These are phyloP conservation scores for Phyllotreta striolata DNA, from an alignment of 2,888 invertebrate genomes.

Conservation along the genomic window DNA sequence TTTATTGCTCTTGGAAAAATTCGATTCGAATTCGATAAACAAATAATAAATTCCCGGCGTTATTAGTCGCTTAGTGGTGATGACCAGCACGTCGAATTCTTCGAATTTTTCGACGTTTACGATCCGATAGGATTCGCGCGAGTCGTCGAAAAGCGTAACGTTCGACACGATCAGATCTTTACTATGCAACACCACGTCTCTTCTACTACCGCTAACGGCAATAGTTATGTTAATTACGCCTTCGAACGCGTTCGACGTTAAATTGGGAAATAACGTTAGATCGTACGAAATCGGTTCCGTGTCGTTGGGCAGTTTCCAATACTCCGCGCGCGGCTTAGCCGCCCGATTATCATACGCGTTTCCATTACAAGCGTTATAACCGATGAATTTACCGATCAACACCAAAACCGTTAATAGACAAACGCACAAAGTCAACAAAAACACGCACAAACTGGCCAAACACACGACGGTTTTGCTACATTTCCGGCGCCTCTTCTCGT, in stretches of 20 bases:
- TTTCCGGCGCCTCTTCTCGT: constrained; percentile 36
- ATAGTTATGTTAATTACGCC: constrained; percentile 68
- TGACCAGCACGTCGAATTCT: constrained; percentile 50
- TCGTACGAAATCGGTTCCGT: constrained; percentile 71
- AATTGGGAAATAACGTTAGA: constrained; percentile 69
- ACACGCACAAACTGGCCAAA: constrained; percentile 56
- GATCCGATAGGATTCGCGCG: constrained; percentile 38
- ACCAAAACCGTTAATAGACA: constrained; percentile 56
- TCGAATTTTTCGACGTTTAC: constrained; percentile 50
- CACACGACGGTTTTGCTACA: constrained; percentile 44
- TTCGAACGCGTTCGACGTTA: constrained; percentile 66
- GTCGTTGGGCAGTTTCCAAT: constrained; percentile 65
- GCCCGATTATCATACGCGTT: constrained; percentile 7
- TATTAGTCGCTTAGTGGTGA: constrained; percentile 50
- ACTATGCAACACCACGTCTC: constrained; percentile 52
- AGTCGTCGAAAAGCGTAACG: constrained; percentile 34
- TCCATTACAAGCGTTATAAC: constrained; percentile 42
- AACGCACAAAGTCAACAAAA: constrained; percentile 55
- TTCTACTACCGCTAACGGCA: constrained; percentile 54
- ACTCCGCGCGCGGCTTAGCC: constrained; percentile 22
- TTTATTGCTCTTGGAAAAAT: constrained; percentile 69
- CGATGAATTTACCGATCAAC: constrained; percentile 54
- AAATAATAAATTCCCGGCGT: constrained; percentile 65
- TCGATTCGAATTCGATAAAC: constrained; percentile 69
- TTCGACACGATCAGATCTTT: constrained; percentile 51